A percentile compares a stretch with the other conserved stretches of the same genome.
Conservation (phyloP, 2,113 vertebrate species). For the Equus przewalskii region DNA sequence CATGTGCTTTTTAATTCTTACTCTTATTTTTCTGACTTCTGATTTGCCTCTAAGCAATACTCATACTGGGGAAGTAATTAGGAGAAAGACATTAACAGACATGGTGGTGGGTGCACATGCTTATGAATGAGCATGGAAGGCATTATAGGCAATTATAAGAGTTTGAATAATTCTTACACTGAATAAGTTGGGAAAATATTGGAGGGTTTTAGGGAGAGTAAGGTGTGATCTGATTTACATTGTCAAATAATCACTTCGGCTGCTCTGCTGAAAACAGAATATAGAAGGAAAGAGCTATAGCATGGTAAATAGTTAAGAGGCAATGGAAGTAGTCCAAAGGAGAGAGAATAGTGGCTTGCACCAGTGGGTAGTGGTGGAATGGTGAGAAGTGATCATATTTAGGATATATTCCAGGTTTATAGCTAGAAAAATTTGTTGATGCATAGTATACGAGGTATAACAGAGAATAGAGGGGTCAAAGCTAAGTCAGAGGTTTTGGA, state of each 20-base stretch:
- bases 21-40: constrained; percentile 26
- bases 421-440: not conserved
- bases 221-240: not conserved
- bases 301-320: not conserved
- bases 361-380: not conserved
- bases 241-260: not conserved
- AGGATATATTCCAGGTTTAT: not conserved
- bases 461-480: not conserved
- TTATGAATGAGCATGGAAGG: not conserved
- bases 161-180: not conserved
- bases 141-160: not conserved
- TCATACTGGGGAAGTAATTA: not conserved
- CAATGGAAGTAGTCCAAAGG: not conserved
- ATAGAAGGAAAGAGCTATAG: not conserved
- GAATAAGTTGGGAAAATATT: not conserved
- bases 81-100: not conserved
- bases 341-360: not conserved
- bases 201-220: not conserved
- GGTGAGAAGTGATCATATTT: not conserved
- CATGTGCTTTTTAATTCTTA: not conserved
- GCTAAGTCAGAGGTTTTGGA: not conserved
- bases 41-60: not conserved
- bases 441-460: not conserved
- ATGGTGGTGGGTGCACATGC: too few relatives aligned
- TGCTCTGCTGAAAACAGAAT: not conserved